Evolutionary conservation across 2,113 vertebrate species (phyloP), one percentile per base, ranked within the genome.

Genomic region (Coryphaenoides rupestris): DNA sequence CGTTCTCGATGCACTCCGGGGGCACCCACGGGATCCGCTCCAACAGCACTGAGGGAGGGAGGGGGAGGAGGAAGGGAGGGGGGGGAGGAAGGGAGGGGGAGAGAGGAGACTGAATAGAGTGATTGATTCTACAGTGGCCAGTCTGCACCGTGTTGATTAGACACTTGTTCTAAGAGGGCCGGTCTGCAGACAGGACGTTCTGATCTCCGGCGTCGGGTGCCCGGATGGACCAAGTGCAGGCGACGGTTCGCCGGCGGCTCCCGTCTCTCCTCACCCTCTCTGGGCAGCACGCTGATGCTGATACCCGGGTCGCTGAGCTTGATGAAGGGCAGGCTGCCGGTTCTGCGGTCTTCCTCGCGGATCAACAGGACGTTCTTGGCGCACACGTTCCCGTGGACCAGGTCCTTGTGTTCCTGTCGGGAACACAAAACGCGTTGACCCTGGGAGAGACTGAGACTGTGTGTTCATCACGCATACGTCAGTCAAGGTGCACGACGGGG

Each of bases 11-110:
- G 80, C 95, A 99, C 83, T 99, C 97, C 2, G 96, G 97, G 49
- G 97, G 92, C 60, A 98, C 93, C 96, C 96, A 99, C 0, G 97
- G 97, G 88, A 99, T 98, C 63, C 93, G 92, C 76, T 99, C 97
- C 66, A 98, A 86, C 77, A 98, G 91, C 79, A 98, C 97, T 99
- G 82, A 13, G 47, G 47, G 47, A 2, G 15, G 4, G 14, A n/a
- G 5, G 16, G 17, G 16, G 3, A 1, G 5, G 16, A n/a, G 16
- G 13, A 5, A 17, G 14, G 47, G 47, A 17, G 17, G 47, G 47
- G 13, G 12, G 47, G 47, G 47, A 49, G 17, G 2, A 17, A 49
- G 47, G 5, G 47, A 17, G 12, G 24, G 19, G 1, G 17, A 3
- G 24, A 16, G n/a, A 12, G n/a, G 10, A 17, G 16, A 7, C 19